phyloP scores from a whole-genome alignment of 2,888 invertebrate genomes.

The Laothoe populi region DNA sequence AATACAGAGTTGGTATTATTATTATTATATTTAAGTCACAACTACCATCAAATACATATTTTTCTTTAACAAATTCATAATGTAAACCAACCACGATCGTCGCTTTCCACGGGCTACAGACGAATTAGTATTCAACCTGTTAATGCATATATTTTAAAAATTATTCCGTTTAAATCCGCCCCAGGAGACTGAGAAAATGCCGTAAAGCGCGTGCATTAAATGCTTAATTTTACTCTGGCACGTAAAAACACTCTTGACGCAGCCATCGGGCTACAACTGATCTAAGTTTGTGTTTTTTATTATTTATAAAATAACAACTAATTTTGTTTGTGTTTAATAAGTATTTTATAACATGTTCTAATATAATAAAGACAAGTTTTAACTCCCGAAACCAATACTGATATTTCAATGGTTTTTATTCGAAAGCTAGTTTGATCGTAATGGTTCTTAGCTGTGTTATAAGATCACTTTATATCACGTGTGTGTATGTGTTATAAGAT shows the following conservation, averaged over 20 bases:
- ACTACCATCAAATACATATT: not conserved
- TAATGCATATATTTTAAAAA: constrained; percentile 19
- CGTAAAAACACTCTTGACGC: constrained; percentile 14
- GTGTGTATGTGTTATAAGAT: too few relatives aligned
- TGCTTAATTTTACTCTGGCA: constrained; percentile 20
- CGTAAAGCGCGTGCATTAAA: constrained; percentile 17
- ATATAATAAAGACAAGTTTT: too few relatives aligned
- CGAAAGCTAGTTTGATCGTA: too few relatives aligned
- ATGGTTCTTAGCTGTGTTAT: too few relatives aligned
- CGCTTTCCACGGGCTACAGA: not conserved
- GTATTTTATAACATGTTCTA: too few relatives aligned
- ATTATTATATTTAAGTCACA: not conserved
- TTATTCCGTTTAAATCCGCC: constrained; percentile 2
- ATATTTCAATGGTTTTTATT: too few relatives aligned
- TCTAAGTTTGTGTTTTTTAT: not conserved
- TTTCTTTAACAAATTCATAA: not conserved
- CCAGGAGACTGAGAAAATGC: constrained; percentile 6
- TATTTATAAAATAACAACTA: not conserved
- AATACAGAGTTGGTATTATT: too few relatives aligned
- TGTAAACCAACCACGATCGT: not conserved
- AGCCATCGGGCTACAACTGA: not conserved
- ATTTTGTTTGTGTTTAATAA: not conserved
- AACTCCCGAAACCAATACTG: too few relatives aligned
- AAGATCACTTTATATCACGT: too few relatives aligned
- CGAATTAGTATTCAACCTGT: constrained; percentile 20